phyloP scores from a whole-genome alignment of 2,113 vertebrate species.

The Pithys albifrons region DNA sequence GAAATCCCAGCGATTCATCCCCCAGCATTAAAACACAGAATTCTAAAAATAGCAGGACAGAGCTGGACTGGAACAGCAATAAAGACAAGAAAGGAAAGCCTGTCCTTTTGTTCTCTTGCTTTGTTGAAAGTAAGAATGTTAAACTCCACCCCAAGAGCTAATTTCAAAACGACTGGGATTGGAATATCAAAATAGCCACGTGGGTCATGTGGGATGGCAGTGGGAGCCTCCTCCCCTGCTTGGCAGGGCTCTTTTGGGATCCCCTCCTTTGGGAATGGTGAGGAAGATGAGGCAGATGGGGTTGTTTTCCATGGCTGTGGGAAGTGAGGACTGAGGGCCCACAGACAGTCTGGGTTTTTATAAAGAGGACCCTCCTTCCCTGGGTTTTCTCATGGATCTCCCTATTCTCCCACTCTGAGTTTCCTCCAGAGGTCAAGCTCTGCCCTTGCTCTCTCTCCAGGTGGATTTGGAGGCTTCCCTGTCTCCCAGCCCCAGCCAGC shows the following conservation, averaged over 20 bases:
- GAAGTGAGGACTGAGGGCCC: neutral
- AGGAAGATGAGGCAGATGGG: rapidly evolving
- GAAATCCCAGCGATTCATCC: slow-evolving; percentile 30
- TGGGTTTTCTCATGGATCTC: neutral
- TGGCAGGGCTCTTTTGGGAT: neutral
- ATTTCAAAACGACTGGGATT: neutral
- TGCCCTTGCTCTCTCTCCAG: neutral
- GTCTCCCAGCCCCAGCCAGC: neutral
- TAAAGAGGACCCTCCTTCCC: neutral
- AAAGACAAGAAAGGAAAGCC: neutral
- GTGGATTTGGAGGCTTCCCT: neutral
- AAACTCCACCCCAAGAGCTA: neutral
- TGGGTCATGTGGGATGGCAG: neutral
- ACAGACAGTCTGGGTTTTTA: neutral
- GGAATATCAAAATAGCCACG: neutral
- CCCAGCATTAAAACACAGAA: neutral
- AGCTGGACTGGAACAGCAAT: neutral
- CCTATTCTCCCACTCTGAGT: neutral
- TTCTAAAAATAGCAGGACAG: slow-evolving; percentile 33
- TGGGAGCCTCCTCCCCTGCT: neutral
- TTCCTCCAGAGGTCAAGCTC: neutral
- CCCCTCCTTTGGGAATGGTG: rapidly evolving
- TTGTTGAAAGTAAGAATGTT: neutral
- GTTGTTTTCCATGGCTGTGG: neutral
- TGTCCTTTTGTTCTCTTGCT: neutral